Percentiles rank a stretch among this genome's conserved stretches.
phyloP scores from a whole-genome alignment of 2,113 vertebrate species.

The Indri indri region DNA sequence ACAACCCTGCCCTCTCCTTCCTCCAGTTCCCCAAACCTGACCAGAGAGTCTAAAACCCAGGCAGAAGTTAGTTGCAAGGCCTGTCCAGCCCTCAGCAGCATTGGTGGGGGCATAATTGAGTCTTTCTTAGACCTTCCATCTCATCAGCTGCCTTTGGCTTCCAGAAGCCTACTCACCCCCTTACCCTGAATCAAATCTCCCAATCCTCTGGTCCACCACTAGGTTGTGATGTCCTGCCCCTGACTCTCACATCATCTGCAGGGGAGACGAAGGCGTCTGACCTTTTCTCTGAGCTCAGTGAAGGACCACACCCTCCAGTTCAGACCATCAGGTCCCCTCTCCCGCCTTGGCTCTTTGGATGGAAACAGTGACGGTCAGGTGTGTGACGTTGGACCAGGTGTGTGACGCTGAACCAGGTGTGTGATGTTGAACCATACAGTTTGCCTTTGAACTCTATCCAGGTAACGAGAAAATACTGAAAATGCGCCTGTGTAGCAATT shows the following conservation, averaged over 20 bases:
- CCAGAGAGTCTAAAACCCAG: not conserved
- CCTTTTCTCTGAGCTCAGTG: not conserved
- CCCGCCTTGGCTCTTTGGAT: rapidly evolving
- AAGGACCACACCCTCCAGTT: not conserved
- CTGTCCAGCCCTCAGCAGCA: not conserved
- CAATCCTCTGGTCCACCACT: not conserved
- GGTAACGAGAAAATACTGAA: not conserved
- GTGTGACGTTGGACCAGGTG: too few relatives aligned
- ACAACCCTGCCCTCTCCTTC: not conserved
- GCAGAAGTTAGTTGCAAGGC: not conserved
- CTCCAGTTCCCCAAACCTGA: not conserved
- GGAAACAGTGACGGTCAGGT: too few relatives aligned
- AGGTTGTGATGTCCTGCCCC: not conserved
- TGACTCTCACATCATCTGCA: rapidly evolving
- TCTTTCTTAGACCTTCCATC: not conserved
- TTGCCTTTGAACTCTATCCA: not conserved
- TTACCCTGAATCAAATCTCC: not conserved
- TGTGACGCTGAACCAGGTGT: too few relatives aligned
- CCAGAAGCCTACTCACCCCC: not conserved
- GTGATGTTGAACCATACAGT: not conserved
- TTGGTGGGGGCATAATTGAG: rapidly evolving
- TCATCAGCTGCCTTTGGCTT: not conserved
- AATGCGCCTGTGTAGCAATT: not conserved
- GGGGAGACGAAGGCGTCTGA: not conserved
- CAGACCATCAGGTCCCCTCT: rapidly evolving